phyloP scores from a whole-genome alignment of 2,888 invertebrate species.

The Stenchaetothrips biformis region DNA sequence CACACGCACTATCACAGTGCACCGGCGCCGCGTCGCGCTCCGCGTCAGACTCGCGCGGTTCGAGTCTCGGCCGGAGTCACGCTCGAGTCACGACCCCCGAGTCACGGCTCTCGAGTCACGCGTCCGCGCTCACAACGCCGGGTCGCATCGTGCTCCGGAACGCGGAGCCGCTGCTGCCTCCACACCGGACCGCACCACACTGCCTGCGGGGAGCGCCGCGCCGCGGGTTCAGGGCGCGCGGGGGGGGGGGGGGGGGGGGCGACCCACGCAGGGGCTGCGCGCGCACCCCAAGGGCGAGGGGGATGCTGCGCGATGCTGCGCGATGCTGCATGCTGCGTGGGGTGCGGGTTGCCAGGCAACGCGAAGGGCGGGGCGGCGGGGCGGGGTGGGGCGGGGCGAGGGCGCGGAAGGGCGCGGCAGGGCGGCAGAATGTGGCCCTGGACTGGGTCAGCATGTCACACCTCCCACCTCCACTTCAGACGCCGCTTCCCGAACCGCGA shows the following conservation, averaged over 20 bases:
- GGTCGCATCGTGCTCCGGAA: background rate
- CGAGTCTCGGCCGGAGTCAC: background rate
- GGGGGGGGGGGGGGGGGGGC: background rate
- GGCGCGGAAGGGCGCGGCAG: background rate
- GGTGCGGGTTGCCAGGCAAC: background rate
- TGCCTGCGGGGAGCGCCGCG: background rate
- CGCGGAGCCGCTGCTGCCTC: background rate
- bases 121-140: background rate
- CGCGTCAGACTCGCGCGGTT: background rate
- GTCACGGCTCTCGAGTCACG: background rate
- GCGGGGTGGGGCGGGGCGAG: background rate
- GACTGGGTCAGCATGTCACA: conserved; percentile 24
- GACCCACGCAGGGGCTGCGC: background rate
- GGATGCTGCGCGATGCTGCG: background rate
- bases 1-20: background rate
- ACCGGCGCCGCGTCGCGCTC: background rate
- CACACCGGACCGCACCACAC: conserved; percentile 14
- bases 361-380: background rate
- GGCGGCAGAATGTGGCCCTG: conserved; percentile 5
- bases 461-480: background rate
- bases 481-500: background rate
- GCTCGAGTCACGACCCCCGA: background rate
- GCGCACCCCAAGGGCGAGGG: background rate
- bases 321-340: too few species aligned
- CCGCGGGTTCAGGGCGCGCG: background rate